These are phyloP conservation scores for Melanotaenia duboulayi DNA, from an alignment of 2,113 vertebrate species.

Conservation along the genomic window DNA sequence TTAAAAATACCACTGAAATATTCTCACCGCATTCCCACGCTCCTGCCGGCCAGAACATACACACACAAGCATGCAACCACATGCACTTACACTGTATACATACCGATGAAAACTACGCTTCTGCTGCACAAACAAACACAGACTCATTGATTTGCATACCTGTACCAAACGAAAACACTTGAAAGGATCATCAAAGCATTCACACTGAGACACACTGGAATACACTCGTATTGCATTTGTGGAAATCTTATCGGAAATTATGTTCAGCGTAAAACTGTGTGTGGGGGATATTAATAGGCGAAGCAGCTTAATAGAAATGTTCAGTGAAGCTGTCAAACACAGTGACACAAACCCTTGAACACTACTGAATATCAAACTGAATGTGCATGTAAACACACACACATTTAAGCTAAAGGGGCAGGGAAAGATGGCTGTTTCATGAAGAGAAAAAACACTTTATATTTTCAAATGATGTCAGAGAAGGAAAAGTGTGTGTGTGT, in stretches of 20 bases:
- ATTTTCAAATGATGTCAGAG: constrained; percentile 13
- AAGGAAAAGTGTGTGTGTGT: constrained; percentile 11
- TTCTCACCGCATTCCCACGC: constrained; percentile 84
- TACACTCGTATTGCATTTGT: neutral
- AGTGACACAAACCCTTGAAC: constrained; percentile 17
- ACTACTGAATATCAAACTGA: constrained; percentile 20
- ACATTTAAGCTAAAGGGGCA: neutral
- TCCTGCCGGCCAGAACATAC: constrained; percentile 70
- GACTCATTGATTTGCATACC: constrained; percentile 18
- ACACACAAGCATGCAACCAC: constrained; percentile 60
- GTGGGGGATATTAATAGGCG: neutral
- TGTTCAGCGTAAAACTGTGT: constrained; percentile 24
- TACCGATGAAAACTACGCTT: constrained; percentile 10
- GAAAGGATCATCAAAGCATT: neutral
- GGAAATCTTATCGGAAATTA: neutral
- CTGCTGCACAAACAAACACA: constrained; percentile 21
- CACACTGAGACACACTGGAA: neutral
- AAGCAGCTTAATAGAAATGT: constrained; percentile 14
- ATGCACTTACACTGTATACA: constrained; percentile 48
- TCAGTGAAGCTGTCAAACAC: constrained; percentile 35
- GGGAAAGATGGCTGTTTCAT: constrained; percentile 6
- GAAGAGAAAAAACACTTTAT: neutral
- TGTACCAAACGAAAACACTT: constrained; percentile 21
- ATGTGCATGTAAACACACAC: neutral
- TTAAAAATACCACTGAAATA: constrained; percentile 87